Evolutionary conservation across 1,140 invertebrate species (phyloP), one percentile per base, ranked within the genome.

Genomic region (Gerris buenoi): DNA sequence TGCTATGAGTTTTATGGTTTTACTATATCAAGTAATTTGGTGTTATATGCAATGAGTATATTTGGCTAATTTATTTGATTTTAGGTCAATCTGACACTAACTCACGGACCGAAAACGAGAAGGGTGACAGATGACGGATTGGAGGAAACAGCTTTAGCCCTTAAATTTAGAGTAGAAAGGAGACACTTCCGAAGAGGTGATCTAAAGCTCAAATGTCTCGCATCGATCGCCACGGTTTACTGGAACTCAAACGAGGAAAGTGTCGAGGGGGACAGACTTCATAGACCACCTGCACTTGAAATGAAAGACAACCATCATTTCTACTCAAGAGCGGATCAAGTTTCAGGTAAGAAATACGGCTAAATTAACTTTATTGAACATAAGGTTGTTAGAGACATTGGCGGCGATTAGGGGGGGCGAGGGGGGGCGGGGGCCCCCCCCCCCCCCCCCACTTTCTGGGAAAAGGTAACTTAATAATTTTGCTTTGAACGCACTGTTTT

Each of bases 141-240:
- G 33, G 87, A 90, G 73, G 86, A 86, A 61, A 84, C 87, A 1
- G 83, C 84, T 2, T 77, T 90, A 1, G 86, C 84, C 27, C 75
- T 89, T 46, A 79, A 84, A 73, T 93, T 93, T 75, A 82, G 83
- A 69, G 88, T 89, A 22, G 81, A 83, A 64, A 80, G 81, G 14
- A 85, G 85, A 71, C 90, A 93, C 76, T 92, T 92, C 75, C 84
- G 83, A 68, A 83, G 84, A 65, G 88, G 89, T 70, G 88, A 91
- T 73, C 84, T 93, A 77, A 91, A 91, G 76, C 81, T 93, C 59
- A 91, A 93, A 81, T 93, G 91, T 79, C 82, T 90, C 72, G 90
- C 90, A 3, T 91, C 88, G 28, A 90, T 93, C 74, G 88, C 87
- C 1, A 87, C 87, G 1, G 82, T 91, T 0, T 91, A 92, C 76